These are phyloP conservation scores for Urocyon cinereoargenteus DNA, from an alignment of 2,797 vertebrate genomes.

Conservation along the genomic window DNA sequence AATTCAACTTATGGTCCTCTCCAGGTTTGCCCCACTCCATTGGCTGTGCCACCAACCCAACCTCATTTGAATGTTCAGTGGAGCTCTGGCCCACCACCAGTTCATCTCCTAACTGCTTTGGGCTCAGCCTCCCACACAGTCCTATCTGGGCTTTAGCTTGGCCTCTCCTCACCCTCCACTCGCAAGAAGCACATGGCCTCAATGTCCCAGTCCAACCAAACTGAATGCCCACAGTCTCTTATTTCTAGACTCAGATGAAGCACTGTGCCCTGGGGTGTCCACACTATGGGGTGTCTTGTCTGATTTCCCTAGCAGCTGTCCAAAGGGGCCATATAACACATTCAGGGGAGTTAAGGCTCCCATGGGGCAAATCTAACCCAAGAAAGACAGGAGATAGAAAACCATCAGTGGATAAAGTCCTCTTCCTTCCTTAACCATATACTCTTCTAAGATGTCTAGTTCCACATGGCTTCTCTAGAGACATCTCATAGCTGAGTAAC, in stretches of 20 bases:
- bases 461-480: background rate
- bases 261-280: background rate
- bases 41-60: background rate
- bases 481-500: no score
- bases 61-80: background rate
- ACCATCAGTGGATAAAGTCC: background rate
- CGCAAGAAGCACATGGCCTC: background rate
- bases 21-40: background rate
- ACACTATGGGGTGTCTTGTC: background rate
- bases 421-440: background rate
- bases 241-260: background rate
- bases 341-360: background rate
- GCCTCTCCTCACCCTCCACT: background rate
- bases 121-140: background rate
- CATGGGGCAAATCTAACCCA: background rate
- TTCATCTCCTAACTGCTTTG: background rate
- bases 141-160: no score
- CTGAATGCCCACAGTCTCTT: background rate
- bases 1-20: background rate
- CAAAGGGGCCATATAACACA: background rate
- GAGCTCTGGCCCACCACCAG: no score
- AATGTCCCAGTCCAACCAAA: background rate
- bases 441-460: background rate
- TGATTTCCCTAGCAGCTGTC: background rate
- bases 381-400: background rate